A percentile compares a stretch with the other conserved stretches of the same genome.
Evolutionary conservation across 2,797 vertebrate genomes (phyloP).

Genomic region (Peromyscus eremicus): DNA sequence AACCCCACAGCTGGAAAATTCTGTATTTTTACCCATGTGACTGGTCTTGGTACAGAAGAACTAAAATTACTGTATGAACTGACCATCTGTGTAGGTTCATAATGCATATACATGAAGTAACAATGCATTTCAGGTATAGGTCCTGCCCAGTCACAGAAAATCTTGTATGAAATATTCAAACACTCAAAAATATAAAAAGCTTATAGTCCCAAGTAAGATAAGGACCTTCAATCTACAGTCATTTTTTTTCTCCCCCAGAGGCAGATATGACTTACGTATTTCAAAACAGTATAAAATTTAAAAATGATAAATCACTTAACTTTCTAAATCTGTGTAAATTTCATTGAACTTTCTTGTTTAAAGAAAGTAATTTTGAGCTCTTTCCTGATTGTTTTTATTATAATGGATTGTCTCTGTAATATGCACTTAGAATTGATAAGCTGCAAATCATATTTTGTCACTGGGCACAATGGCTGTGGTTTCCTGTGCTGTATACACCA

Average conservation of each 20-base stretch:
- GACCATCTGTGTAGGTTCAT: not conserved
- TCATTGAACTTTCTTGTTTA: not conserved
- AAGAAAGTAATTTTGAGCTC: not conserved
- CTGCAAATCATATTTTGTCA: not conserved
- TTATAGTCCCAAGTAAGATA: not conserved
- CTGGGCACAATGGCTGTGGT: not conserved
- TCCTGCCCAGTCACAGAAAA: not conserved
- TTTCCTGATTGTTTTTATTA: not conserved
- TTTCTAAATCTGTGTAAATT: not conserved
- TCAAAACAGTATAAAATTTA: not conserved
- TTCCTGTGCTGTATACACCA: not conserved
- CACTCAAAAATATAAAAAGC: not conserved
- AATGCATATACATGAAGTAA: rapidly evolving
- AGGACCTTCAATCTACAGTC: not conserved
- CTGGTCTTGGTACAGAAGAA: too few species aligned
- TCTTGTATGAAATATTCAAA: not conserved
- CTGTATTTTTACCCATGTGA: not conserved
- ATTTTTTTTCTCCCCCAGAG: not conserved
- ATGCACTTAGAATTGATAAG: not conserved
- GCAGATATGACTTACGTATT: not conserved
- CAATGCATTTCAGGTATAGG: not conserved
- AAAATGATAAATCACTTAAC: not conserved
- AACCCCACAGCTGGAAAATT: not conserved
- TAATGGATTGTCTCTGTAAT: not conserved
- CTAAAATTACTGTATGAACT: not conserved